Base-by-base conservation (phyloP, 2,888 invertebrate species). In the Acanthoscelides obtectus region DNA sequence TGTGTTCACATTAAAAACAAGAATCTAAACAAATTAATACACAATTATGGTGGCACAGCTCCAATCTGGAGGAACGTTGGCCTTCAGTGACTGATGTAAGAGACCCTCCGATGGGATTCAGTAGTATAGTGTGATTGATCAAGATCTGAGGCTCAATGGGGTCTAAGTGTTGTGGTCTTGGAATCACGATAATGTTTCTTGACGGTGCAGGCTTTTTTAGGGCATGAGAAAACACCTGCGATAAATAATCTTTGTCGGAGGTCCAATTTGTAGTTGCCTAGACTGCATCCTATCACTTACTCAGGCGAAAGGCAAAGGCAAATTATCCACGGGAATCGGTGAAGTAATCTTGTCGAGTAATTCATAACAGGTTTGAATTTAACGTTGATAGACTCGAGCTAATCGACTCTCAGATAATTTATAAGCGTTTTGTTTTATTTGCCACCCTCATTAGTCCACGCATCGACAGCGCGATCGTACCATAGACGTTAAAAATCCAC, bases 361-460 rank as follows among this genome's bases (percentile, higher is more conserved):
- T 84, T 84, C 82, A 83, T 84, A 85, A 85, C 85, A 83, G 84
- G 85, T 84, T 85, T 83, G 81, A 83, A 84, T 84, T 84, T 83
- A 83, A 83, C 83, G 82, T 83, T 83, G 84, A 85, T 85, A 84
- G 84, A 83, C 83, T 84, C 80, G 81, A 81, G 80, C 83, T 84
- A 84, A 84, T 85, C 84, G 84, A 84, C 82, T 83, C 74, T 76
- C 79, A 83, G 82, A 83, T 84, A 84, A 84, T 84, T 84, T 84
- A 84, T 83, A 83, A 82, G 80, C 79, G 81, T 83, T 81, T 84
- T 84, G 83, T 83, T 84, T 83, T 84, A 83, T 84, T 84, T 83
- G 82, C 83, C 83, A 84, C 84, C 83, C 84, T 84, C 82, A 84
- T 85, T 85, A 85, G 82, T 79, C 79, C 69, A 69, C 25, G 81